A percentile compares a stretch with the other conserved stretches of the same genome.
These are phyloP conservation scores for Blera fallax DNA, from an alignment of 2,888 invertebrate genomes.

Conservation along the genomic window DNA sequence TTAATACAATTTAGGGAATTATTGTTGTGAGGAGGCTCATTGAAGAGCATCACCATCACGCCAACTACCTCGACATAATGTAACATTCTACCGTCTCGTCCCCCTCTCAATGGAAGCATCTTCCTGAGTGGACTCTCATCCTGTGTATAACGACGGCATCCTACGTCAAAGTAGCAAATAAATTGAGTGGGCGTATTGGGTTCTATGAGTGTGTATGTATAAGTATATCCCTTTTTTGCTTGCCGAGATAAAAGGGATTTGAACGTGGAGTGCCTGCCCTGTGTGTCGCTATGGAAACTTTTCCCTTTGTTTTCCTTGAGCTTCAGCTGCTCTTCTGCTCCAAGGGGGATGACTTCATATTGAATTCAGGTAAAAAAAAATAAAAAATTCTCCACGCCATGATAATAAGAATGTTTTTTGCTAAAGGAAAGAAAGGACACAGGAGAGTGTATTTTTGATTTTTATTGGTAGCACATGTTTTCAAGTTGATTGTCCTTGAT, in stretches of 20 bases:
- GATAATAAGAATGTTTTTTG: neutral
- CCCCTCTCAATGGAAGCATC: neutral
- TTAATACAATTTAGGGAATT: conserved; percentile 51
- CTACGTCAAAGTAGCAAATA: conserved; percentile 23
- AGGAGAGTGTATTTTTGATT: neutral
- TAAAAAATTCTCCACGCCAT: neutral
- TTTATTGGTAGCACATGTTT: conserved; percentile 44
- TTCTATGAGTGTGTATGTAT: neutral
- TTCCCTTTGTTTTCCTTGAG: conserved; percentile 14
- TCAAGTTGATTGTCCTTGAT: conserved; percentile 34
- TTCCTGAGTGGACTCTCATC: conserved; percentile 34
- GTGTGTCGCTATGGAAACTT: conserved; percentile 22
- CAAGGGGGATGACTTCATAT: neutral
- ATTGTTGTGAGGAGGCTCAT: conserved; percentile 15
- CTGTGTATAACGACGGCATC: neutral
- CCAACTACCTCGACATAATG: neutral
- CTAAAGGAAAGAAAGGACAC: neutral
- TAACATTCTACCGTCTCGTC: neutral
- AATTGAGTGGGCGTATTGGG: conserved; percentile 11
- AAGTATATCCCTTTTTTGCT: neutral
- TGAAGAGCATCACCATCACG: conserved; percentile 22
- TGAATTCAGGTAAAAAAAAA: conserved; percentile 25
- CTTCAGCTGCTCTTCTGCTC: conserved; percentile 7
- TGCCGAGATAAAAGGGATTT: conserved; percentile 30
- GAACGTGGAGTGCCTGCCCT: neutral